Evolutionary conservation across 2,888 invertebrate species (phyloP).

Genomic region (Chironomus riparius): DNA sequence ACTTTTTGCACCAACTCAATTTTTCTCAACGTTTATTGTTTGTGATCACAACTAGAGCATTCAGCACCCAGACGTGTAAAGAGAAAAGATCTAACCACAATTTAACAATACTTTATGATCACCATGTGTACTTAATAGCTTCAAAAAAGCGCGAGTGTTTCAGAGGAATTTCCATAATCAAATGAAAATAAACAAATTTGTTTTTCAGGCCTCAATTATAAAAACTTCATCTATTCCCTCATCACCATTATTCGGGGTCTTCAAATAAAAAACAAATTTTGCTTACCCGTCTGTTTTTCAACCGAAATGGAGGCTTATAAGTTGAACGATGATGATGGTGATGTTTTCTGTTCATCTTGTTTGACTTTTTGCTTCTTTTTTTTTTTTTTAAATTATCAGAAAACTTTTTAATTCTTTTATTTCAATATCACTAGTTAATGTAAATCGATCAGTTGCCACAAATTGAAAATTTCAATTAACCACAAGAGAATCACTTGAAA

Average conservation of each 20-base stretch:
- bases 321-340: constrained; percentile 31
- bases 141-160: too few relatives aligned
- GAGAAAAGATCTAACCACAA: too few relatives aligned
- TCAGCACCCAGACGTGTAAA: too few relatives aligned
- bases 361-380: background rate
- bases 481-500: background rate
- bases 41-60: too few relatives aligned
- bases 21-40: too few relatives aligned
- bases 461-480: background rate
- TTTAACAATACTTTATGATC: too few relatives aligned
- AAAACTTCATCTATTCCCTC: too few relatives aligned
- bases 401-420: background rate
- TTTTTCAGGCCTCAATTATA: too few relatives aligned
- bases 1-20: too few relatives aligned
- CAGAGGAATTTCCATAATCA: too few relatives aligned
- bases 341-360: constrained; percentile 23
- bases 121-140: too few relatives aligned
- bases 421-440: background rate
- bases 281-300: constrained; percentile 39
- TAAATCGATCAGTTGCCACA: background rate
- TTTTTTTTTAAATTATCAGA: background rate
- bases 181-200: too few relatives aligned
- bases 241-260: background rate
- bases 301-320: constrained; percentile 34
- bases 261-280: background rate